Evolutionary conservation across 1,140 invertebrate genomes (phyloP).

Genomic region (Ceratoteleas bidentatus): DNA sequence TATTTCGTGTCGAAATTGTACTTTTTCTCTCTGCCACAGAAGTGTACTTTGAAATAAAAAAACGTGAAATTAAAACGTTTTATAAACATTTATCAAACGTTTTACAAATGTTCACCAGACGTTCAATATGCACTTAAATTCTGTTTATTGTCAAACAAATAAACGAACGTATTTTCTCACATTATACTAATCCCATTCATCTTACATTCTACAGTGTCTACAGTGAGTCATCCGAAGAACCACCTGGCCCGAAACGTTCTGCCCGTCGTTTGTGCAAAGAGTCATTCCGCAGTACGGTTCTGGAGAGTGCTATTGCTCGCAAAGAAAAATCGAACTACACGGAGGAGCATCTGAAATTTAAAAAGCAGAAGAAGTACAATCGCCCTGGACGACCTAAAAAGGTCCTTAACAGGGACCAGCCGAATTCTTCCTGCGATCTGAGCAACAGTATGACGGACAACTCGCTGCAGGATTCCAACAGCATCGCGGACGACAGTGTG

Average conservation of each 20-base stretch:
- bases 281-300: conserved; percentile 77
- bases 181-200: background rate
- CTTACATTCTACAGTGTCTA: conserved; percentile 52
- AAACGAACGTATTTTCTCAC: no score
- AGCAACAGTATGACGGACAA: conserved; percentile 63
- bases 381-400: conserved; percentile 77
- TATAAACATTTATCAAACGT: no score
- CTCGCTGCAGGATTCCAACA: conserved; percentile 64
- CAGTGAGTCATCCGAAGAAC: conserved; percentile 74
- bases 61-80: no score
- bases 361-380: conserved; percentile 75
- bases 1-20: no score
- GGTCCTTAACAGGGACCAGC: conserved; percentile 51
- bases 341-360: conserved; percentile 74
- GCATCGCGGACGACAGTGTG: conserved; percentile 26
- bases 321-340: conserved; percentile 81
- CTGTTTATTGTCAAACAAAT: no score
- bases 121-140: no score
- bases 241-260: conserved; percentile 78
- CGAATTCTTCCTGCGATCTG: conserved; percentile 40
- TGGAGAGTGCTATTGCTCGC: conserved; percentile 80
- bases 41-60: no score
- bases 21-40: no score
- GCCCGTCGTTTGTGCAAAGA: conserved; percentile 79
- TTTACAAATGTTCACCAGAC: no score